Base-by-base conservation (phyloP, 2,888 invertebrate genomes). In the Watsonalla cultraria region DNA sequence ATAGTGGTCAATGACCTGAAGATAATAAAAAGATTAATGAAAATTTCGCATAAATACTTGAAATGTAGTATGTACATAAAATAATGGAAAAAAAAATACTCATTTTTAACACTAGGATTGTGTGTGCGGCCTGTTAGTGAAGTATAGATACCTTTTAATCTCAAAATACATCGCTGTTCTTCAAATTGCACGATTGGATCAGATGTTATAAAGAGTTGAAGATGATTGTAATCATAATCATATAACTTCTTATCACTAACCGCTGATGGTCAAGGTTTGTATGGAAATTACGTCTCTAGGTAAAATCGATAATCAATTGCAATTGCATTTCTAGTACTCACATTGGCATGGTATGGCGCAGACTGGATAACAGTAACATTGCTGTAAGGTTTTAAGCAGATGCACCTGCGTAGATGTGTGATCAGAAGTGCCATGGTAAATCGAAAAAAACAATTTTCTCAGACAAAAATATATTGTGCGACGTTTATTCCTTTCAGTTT, bases 1-100 rank as follows among this genome's bases (percentile, higher is more conserved):
- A 82, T 99, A 99, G 82, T 99, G 99, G 82, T 99, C 99, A 68
- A 99, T 94, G 14, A 99, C 98, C 97, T 98, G 67, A 46, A 80
- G 68, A 5, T 52, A 46, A 47, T 15, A 11, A 49, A 35, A 6
- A 47, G 13, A 24, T 24, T 1, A 24, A 2, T 2, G 24, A 24
- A 24, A 24, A 24, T 2, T 2, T 24, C 24, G 4, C 24, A 24
- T 2, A 1, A 24, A 24, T 24, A 4, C 24, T 24, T 24, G 4
- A 24, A 24, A 24, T 24, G 24, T 24, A 24, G 1, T 24, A n/a
- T n/a, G n/a, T n/a, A 24, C 24, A 24, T 4, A 24, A 24, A 24
- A 24, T 24, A 24, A 24, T 24, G 24, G 24, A 2, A 24, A 4
- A 24, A 24, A 24, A 24, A 24, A n/a, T n/a, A n/a, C n/a, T n/a